Conservation (phyloP, 2,888 invertebrate species). For the Lasioglossum zephyrum region DNA sequence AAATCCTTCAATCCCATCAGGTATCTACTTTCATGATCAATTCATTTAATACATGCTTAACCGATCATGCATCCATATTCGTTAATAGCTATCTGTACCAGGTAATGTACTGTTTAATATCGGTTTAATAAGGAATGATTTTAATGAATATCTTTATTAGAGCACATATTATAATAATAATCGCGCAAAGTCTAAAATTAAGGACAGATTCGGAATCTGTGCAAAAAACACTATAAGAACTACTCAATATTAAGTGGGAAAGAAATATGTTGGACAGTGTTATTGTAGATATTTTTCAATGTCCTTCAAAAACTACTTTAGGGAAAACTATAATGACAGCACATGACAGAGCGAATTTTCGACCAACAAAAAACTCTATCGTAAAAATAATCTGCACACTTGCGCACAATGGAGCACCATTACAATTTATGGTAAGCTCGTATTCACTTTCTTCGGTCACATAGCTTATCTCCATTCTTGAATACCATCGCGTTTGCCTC, state of each 20-base stretch:
- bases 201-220: no score
- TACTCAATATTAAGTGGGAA: no score
- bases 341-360: not conserved
- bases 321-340: not conserved
- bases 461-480: not conserved
- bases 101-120: constrained; percentile 1
- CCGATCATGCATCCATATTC: not conserved
- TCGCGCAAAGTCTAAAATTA: no score
- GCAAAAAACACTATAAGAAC: no score
- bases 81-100: not conserved
- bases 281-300: no score
- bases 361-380: not conserved
- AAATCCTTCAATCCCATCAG: not conserved
- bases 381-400: not conserved
- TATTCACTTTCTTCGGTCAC: not conserved
- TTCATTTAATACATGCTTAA: not conserved
- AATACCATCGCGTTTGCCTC: not conserved
- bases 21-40: constrained; percentile 1
- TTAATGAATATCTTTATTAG: no score
- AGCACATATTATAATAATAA: no score
- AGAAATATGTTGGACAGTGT: no score
- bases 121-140: not conserved
- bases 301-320: not conserved
- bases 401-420: not conserved
- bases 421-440: not conserved